Conservation (phyloP, 2,113 vertebrate genomes). For the Daboia siamensis region DNA sequence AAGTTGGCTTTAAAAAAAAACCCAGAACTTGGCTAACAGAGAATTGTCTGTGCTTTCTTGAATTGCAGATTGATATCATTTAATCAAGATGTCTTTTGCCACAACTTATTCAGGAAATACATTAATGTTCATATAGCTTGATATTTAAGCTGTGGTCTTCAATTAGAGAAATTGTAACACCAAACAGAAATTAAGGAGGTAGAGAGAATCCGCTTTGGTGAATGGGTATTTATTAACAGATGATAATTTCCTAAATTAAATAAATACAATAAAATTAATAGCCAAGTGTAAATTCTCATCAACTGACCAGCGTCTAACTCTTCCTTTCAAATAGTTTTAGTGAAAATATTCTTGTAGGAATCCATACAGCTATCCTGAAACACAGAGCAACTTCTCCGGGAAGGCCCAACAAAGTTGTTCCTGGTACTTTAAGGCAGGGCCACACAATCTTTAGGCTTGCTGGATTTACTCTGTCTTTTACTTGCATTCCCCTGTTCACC, state of each 20-base stretch:
- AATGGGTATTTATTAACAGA: neutral
- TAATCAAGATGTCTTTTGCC: constrained; percentile 26
- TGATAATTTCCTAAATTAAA: neutral
- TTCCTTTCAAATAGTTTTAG: neutral
- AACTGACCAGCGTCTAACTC: neutral
- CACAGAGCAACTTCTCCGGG: neutral
- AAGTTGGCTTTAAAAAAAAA: constrained; percentile 37
- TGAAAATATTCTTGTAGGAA: neutral
- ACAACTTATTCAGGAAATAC: constrained; percentile 34
- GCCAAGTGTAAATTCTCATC: neutral
- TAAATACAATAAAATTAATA: neutral
- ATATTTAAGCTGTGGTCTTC: constrained; percentile 39
- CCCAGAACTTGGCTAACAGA: constrained; percentile 10
- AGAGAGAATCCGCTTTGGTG: neutral
- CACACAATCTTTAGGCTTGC: neutral
- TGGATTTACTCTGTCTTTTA: neutral
- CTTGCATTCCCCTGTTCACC: neutral
- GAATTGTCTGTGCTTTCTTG: constrained; percentile 34
- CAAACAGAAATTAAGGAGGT: neutral
- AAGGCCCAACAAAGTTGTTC: neutral
- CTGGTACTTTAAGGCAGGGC: neutral
- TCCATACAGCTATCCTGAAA: neutral
- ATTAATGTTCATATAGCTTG: constrained; percentile 29
- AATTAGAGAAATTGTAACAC: neutral
- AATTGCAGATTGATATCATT: constrained; percentile 13